These are phyloP conservation scores for Porites australiensis DNA, from an alignment of 64 coral and sea anemone genomes.

Conservation along the genomic window DNA sequence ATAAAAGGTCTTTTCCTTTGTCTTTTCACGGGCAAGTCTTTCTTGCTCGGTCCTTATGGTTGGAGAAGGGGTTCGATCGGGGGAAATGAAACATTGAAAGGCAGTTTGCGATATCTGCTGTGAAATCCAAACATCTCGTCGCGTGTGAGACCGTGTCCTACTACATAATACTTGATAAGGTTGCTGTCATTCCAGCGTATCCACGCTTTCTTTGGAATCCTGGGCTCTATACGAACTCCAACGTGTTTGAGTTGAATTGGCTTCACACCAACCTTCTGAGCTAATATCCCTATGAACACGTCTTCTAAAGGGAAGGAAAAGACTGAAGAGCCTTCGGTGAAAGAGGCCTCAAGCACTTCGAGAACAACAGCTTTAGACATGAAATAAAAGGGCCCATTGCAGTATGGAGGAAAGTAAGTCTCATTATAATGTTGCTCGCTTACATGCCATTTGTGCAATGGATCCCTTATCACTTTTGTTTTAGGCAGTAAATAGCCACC, in stretches of 20 bases:
- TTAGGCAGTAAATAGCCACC: constrained; percentile 10
- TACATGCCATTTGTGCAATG: not conserved
- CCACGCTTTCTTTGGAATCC: too few species aligned
- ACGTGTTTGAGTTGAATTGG: not conserved
- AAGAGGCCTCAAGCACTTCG: not conserved
- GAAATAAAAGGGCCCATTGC: constrained; percentile 54
- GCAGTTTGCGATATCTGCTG: too few species aligned
- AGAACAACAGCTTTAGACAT: constrained; percentile 21
- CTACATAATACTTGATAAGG: too few species aligned
- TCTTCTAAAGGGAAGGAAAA: constrained; percentile 25
- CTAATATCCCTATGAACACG: constrained; percentile 45
- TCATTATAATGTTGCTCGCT: constrained; percentile 40
- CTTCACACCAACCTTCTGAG: not conserved
- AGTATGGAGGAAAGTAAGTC: constrained; percentile 20
- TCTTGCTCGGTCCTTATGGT: too few species aligned
- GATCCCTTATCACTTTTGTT: not conserved
- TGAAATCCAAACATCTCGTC: too few species aligned
- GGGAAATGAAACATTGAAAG: too few species aligned
- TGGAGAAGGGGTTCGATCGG: too few species aligned
- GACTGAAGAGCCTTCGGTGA: not conserved
- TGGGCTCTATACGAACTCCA: not conserved
- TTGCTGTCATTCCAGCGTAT: too few species aligned
- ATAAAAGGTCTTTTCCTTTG: too few species aligned
- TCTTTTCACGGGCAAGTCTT: too few species aligned
- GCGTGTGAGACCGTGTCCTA: too few species aligned